These are phyloP conservation scores for Sarcophilus harrisii DNA, from an alignment of 2,797 vertebrate species.

Conservation along the genomic window DNA sequence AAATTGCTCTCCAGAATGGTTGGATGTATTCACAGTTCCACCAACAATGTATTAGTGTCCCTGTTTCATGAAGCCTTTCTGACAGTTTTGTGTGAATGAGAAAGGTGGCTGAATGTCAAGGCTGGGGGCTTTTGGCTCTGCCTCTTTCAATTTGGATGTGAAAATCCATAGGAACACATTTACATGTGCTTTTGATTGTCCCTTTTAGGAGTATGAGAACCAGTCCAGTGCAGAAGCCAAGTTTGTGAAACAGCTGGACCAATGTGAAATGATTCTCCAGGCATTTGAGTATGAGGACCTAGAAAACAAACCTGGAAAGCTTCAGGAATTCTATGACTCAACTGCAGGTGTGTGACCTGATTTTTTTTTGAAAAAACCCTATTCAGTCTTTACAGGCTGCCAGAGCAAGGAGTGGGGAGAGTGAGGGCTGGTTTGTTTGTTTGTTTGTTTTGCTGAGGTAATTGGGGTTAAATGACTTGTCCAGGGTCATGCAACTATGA, in stretches of 20 bases:
- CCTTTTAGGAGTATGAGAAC: conserved; percentile 93
- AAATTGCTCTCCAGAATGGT: too few relatives aligned
- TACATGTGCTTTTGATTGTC: conserved; percentile 6
- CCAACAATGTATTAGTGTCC: too few relatives aligned
- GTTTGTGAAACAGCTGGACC: conserved; percentile 96
- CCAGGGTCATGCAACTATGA: too few relatives aligned
- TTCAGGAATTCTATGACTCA: conserved; percentile 97
- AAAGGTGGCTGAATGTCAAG: neutral
- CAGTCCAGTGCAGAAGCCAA: conserved; percentile 92
- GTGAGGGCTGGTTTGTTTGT: too few relatives aligned
- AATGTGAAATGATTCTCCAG: conserved; percentile 97
- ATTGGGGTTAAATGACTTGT: too few relatives aligned
- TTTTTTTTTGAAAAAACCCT: neutral
- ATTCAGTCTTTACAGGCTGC: neutral
- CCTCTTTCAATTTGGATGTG: neutral
- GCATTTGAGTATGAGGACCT: conserved; percentile 96
- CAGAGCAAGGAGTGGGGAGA: neutral
- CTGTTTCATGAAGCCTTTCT: neutral
- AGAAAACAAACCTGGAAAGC: conserved; percentile 91
- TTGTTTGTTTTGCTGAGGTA: too few relatives aligned
- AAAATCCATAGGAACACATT: neutral
- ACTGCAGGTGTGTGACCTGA: conserved; percentile 87
- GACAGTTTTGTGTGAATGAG: accelerated
- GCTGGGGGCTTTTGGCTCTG: neutral
- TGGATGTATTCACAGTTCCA: too few relatives aligned